Percentiles rank a stretch among this genome's conserved stretches.
These are phyloP conservation scores for Chaetops frenatus DNA, from an alignment of 2,113 vertebrate species.

Conservation along the genomic window DNA sequence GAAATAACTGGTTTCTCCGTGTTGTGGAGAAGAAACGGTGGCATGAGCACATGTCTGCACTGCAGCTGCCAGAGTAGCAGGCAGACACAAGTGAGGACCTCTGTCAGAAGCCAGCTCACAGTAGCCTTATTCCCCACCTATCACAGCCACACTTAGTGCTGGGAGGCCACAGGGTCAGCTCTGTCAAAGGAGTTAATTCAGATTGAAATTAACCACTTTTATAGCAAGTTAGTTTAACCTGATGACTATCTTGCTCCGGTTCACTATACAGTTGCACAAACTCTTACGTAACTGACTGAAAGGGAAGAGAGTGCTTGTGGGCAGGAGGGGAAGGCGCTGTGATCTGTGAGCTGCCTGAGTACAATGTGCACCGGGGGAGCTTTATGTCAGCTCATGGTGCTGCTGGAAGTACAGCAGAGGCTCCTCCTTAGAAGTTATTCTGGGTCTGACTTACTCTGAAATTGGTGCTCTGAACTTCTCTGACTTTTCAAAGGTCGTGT, in stretches of 20 bases:
- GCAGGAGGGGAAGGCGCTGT: background rate
- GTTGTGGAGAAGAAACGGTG: background rate
- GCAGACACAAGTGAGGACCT: background rate
- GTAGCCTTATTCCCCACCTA: accelerated
- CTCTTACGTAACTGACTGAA: background rate
- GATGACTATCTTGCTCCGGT: background rate
- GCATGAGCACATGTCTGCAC: too few species aligned
- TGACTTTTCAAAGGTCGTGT: background rate
- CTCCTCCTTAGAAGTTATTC: background rate
- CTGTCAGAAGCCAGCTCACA: background rate
- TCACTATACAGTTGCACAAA: background rate
- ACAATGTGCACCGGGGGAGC: background rate
- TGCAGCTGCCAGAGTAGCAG: background rate
- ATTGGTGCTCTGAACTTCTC: background rate
- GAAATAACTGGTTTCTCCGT: background rate
- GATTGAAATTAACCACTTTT: background rate
- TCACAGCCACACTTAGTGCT: background rate
- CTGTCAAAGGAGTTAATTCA: background rate
- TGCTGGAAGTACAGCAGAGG: background rate
- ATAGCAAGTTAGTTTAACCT: background rate
- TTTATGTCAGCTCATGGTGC: background rate
- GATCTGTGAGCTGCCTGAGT: background rate
- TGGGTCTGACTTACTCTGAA: background rate
- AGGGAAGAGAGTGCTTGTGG: background rate
- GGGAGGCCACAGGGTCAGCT: background rate